Base-by-base conservation (phyloP, 1,140 invertebrate species). In the Battus philenor region DNA sequence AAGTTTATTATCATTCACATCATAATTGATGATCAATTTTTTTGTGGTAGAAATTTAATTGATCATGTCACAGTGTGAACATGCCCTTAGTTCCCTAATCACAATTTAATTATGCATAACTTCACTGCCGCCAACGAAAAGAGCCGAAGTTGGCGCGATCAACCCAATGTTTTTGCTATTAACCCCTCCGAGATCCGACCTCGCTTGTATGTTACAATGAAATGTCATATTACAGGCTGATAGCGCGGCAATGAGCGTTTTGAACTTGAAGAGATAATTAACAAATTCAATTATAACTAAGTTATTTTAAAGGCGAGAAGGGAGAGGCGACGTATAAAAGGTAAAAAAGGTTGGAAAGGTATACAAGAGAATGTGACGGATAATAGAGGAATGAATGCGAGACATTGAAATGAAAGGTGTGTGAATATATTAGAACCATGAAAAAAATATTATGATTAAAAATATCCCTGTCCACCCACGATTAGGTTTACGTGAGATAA, bases 31-130 rank as follows among this genome's bases (percentile, higher is more conserved):
- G 10, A 2, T 2, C 24, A 7, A n/a, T 22, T 8, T 22, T 22
- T 4, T 8, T 22, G 20, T 26, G 24, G 7, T 26, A 9, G 24
- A n/a, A 8, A 22, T 4, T 22, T 3, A 22, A 22, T n/a, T 26
- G 7, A 26, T 26, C 2, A n/a, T 26, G 7, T 7, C 17, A 11
- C 26, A 43, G 24, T 55, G 11, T 38, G 32, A 54, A 54, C 54
- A 31, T 11, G 2, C 13, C 53, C 34, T 27, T 17, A 54, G 9
- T 44, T 36, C 54, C 59, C 55, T 75, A 72, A 76, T 76, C 62
- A 68, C 68, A 68, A 70, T 76, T 72, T 75, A 75, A 75, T 75
- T 75, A 75, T 72, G 56, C 68, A 60, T 46, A 70, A 72, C 67
- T 70, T 46, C 68, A 72, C 67, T 59, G 48, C 44, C 50, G 36